These are phyloP conservation scores for Oscheius sp. DNA, from an alignment of 2,888 invertebrate species.

Conservation along the genomic window DNA sequence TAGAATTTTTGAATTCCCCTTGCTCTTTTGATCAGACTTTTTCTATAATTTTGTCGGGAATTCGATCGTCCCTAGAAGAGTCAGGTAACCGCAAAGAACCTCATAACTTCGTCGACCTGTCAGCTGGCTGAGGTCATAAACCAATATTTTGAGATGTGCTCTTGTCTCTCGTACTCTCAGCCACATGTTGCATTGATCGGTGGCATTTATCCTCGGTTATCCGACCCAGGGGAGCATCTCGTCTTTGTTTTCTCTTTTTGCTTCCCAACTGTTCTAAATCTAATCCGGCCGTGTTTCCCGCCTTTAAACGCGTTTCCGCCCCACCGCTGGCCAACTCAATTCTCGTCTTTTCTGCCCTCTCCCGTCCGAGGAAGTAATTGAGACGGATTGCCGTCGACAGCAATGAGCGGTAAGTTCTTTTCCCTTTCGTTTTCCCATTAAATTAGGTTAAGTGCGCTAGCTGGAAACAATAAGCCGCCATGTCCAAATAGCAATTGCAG, in stretches of 20 bases:
- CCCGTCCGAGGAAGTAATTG: slow-evolving; percentile 31
- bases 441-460: not conserved
- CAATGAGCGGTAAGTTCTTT: slow-evolving; percentile 24
- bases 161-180: slow-evolving; percentile 1
- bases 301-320: slow-evolving; percentile 16
- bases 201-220: slow-evolving; percentile 23
- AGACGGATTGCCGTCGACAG: slow-evolving; percentile 26
- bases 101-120: not conserved
- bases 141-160: not conserved
- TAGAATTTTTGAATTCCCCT: not conserved
- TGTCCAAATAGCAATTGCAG: slow-evolving; percentile 12
- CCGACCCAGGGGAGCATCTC: slow-evolving; percentile 20
- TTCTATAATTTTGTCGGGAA: no score
- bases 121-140: not conserved
- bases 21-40: no score
- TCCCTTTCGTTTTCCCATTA: not conserved
- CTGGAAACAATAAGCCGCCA: not conserved
- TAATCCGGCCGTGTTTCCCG: slow-evolving; percentile 8
- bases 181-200: slow-evolving; percentile 36
- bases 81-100: not conserved
- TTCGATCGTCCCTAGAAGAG: slow-evolving; percentile 14
- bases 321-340: slow-evolving; percentile 17
- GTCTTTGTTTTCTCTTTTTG: slow-evolving; percentile 4
- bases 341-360: slow-evolving; percentile 24
- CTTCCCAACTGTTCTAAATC: slow-evolving; percentile 4